These are phyloP conservation scores for Penaeus indicus DNA, from an alignment of 1,140 invertebrate genomes.

Conservation along the genomic window DNA sequence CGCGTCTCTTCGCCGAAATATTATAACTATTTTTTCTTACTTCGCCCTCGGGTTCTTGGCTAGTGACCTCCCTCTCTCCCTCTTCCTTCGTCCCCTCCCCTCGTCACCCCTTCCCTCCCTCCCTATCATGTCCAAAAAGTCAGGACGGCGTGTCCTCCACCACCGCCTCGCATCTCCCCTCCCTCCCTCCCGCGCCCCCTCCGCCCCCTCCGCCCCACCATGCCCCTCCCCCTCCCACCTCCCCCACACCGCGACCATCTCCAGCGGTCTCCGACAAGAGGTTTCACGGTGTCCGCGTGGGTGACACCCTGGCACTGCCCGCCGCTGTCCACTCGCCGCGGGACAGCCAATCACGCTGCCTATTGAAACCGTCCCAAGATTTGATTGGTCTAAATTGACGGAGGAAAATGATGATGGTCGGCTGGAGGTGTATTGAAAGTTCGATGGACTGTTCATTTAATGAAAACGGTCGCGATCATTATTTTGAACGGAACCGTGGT, in stretches of 20 bases:
- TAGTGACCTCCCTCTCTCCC: no score
- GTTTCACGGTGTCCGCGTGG: constrained; percentile 56
- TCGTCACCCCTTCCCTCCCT: background rate
- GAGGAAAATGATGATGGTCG: constrained; percentile 63
- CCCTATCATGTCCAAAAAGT: no score
- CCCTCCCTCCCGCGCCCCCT: no score
- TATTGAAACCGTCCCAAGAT: constrained; percentile 63
- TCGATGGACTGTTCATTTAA: constrained; percentile 63
- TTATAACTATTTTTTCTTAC: no score
- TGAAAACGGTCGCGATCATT: constrained; percentile 60
- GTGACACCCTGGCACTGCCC: constrained; percentile 61
- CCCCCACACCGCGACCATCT: constrained; percentile 10
- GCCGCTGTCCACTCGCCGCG: constrained; percentile 55
- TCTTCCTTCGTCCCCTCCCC: background rate
- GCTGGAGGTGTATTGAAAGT: constrained; percentile 62
- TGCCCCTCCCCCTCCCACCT: constrained; percentile 11
- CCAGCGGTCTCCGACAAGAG: constrained; percentile 52
- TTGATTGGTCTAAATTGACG: constrained; percentile 64
- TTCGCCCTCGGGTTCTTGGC: no score
- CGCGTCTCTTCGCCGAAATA: no score
- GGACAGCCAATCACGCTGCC: constrained; percentile 63
- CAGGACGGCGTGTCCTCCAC: no score
- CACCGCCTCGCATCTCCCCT: background rate
- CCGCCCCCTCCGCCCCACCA: background rate
- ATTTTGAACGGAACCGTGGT: constrained; percentile 49